phyloP scores from a whole-genome alignment of 2,797 vertebrate genomes.

The Sebastes paucispinis region DNA sequence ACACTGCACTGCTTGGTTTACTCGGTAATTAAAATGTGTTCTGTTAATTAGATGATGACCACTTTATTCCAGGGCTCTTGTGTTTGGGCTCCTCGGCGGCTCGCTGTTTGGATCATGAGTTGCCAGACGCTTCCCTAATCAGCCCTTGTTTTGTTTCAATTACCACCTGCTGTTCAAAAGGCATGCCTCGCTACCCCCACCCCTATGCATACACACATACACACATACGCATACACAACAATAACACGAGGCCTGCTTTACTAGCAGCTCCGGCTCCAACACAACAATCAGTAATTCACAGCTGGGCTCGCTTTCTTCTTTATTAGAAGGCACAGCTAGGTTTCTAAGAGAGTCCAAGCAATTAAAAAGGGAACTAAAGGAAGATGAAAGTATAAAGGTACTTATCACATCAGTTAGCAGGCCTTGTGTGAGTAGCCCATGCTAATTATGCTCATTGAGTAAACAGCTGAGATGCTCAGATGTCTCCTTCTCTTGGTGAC shows the following conservation, averaged over 20 bases:
- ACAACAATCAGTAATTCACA: constrained; percentile 90
- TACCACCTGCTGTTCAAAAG: constrained; percentile 99
- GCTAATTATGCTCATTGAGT: constrained; percentile 86
- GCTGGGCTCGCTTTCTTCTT: constrained; percentile 73
- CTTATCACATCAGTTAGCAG: constrained; percentile 86
- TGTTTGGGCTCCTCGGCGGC: constrained; percentile 91
- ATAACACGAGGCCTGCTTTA: constrained; percentile 84
- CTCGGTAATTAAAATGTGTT: constrained; percentile 99
- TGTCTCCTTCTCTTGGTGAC: constrained; percentile 59
- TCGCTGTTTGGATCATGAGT: constrained; percentile 98
- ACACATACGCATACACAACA: constrained; percentile 82
- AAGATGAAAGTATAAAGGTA: constrained; percentile 87
- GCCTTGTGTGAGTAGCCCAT: constrained; percentile 76
- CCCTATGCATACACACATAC: constrained; percentile 28
- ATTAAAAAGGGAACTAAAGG: constrained; percentile 86
- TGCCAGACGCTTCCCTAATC: constrained; percentile 99
- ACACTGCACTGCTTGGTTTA: constrained; percentile 99
- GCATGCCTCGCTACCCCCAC: constrained; percentile 88
- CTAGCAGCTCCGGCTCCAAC: constrained; percentile 87
- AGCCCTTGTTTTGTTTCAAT: constrained; percentile 99
- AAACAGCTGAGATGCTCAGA: constrained; percentile 61
- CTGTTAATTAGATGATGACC: constrained; percentile 99
- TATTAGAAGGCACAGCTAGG: constrained; percentile 86
- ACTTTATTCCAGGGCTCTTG: constrained; percentile 99
- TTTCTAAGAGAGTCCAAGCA: constrained; percentile 90